These are phyloP conservation scores for Homarus americanus DNA, from an alignment of 1,140 invertebrate genomes.

Conservation along the genomic window DNA sequence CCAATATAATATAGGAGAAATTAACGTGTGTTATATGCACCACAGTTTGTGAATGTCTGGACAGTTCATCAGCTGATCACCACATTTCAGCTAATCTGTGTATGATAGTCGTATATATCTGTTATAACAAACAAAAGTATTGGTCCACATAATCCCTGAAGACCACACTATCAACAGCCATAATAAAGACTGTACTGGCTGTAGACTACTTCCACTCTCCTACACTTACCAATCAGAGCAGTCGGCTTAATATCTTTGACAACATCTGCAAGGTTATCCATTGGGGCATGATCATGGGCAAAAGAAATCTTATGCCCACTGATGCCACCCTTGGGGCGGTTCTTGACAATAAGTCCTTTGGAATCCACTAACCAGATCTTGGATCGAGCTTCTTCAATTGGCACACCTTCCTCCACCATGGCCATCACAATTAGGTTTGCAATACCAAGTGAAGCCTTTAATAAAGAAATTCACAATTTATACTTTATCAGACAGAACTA, in stretches of 20 bases:
- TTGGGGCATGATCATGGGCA: conserved; percentile 88
- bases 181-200: no score
- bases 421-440: conserved; percentile 92
- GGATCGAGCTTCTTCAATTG: conserved; percentile 85
- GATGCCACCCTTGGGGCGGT: conserved; percentile 85
- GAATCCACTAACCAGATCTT: conserved; percentile 89
- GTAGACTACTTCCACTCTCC: no score
- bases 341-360: conserved; percentile 88
- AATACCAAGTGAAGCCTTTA: conserved; percentile 91
- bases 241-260: conserved; percentile 91
- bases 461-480: neutral
- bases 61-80: no score
- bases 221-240: conserved; percentile 86
- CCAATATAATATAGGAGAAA: no score
- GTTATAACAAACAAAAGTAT: no score
- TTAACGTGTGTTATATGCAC: no score
- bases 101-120: no score
- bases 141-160: no score
- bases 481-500: neutral
- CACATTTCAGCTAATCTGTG: no score
- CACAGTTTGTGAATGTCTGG: no score
- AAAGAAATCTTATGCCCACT: conserved; percentile 88
- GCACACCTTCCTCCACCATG: conserved; percentile 88
- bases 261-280: conserved; percentile 87
- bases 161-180: no score